Percentiles rank a stretch among this genome's conserved stretches.
These are phyloP conservation scores for Eubucco bourcierii DNA, from an alignment of 2,113 vertebrate genomes.

Conservation along the genomic window DNA sequence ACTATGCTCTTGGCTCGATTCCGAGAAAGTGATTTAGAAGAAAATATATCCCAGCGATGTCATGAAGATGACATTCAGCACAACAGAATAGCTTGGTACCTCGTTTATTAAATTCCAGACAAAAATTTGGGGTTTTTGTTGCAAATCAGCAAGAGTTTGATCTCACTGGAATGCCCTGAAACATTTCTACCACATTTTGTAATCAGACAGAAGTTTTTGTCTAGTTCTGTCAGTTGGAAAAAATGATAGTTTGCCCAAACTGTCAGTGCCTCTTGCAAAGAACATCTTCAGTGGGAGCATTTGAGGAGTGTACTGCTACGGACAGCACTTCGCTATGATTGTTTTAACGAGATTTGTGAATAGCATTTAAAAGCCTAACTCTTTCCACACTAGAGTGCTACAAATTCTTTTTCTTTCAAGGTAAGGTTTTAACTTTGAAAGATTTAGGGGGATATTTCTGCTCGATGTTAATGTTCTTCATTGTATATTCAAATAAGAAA, in stretches of 20 bases:
- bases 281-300: neutral
- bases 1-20: neutral
- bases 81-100: neutral
- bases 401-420: neutral
- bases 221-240: neutral
- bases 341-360: neutral
- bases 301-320: neutral
- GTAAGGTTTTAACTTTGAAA: neutral
- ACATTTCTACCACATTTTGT: neutral
- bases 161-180: neutral
- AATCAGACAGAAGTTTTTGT: neutral
- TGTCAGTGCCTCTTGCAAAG: neutral
- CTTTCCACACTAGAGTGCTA: neutral
- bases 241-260: neutral
- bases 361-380: neutral
- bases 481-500: neutral
- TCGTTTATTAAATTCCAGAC: neutral
- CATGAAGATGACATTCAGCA: neutral
- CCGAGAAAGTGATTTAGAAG: neutral
- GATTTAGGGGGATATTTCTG: neutral
- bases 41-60: neutral
- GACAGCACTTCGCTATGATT: neutral
- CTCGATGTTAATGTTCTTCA: neutral
- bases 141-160: neutral
- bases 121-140: neutral